Percentiles rank a stretch among this genome's conserved stretches.
Conservation (phyloP, 2,797 vertebrate genomes). For the Eurystomus glaucurus region DNA sequence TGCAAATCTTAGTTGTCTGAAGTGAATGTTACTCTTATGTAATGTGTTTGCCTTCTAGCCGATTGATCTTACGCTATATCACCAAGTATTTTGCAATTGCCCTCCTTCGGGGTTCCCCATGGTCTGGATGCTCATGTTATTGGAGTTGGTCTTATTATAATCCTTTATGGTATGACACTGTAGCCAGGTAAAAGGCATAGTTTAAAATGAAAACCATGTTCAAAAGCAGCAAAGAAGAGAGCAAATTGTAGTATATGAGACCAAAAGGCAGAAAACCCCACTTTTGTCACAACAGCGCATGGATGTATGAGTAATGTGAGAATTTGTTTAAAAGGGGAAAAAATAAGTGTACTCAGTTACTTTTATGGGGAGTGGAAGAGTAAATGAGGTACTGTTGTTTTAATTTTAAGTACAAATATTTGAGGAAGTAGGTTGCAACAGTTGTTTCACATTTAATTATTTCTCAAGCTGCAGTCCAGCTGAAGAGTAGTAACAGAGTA, state of each 20-base stretch:
- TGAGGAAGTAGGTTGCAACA: conserved; percentile 68
- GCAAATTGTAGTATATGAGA: not conserved
- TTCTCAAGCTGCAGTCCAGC: not conserved
- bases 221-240: not conserved
- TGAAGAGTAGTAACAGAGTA: not conserved
- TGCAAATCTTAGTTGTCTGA: not conserved
- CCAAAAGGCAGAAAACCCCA: not conserved
- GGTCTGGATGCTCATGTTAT: not conserved
- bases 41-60: not conserved
- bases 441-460: conserved; percentile 44
- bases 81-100: not conserved
- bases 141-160: not conserved
- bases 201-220: not conserved
- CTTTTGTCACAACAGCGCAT: not conserved
- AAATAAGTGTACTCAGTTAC: not conserved
- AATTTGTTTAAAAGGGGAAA: not conserved
- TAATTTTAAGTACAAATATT: conserved; percentile 41
- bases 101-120: not conserved
- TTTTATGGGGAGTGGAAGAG: not conserved
- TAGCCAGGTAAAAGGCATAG: not conserved
- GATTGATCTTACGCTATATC: not conserved
- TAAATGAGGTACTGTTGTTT: not conserved
- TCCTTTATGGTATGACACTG: not conserved
- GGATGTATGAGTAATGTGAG: not conserved
- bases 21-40: not conserved